These are phyloP conservation scores for Serranus cabrilla DNA, from an alignment of 2,797 vertebrate genomes.

Conservation along the genomic window DNA sequence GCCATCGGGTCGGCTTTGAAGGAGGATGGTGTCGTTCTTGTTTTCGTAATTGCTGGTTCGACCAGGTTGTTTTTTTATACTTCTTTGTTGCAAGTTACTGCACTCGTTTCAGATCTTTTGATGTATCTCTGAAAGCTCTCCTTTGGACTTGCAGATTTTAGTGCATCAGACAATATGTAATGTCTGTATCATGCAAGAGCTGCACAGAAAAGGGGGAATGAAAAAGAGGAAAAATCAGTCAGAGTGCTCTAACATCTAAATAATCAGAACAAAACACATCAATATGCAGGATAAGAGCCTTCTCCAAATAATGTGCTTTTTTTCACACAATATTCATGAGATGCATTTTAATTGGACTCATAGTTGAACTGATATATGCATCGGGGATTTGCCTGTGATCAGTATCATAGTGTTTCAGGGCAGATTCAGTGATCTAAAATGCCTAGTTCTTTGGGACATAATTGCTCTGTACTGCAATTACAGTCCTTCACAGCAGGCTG, in stretches of 20 bases:
- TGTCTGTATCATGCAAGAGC: conserved; percentile 63
- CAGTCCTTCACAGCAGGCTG: conserved; percentile 83
- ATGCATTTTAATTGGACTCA: conserved; percentile 58
- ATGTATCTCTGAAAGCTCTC: conserved; percentile 61
- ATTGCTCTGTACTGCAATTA: conserved; percentile 84
- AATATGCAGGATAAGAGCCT: conserved; percentile 21
- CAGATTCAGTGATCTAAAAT: conserved; percentile 65
- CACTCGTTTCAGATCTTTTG: conserved; percentile 69
- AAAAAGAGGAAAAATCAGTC: conserved; percentile 40
- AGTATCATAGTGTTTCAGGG: conserved; percentile 57
- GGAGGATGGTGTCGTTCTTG: conserved; percentile 41
- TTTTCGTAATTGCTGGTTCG: conserved; percentile 42
- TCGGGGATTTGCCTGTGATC: conserved; percentile 62
- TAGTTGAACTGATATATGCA: conserved; percentile 61
- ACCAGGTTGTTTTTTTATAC: conserved; percentile 48
- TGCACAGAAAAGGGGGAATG: conserved; percentile 59
- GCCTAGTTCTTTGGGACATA: conserved; percentile 67
- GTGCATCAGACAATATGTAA: conserved; percentile 59
- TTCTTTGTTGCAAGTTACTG: conserved; percentile 75
- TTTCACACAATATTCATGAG: conserved; percentile 36
- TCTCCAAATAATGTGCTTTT: conserved; percentile 33
- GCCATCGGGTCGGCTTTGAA: conserved; percentile 78
- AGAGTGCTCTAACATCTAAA: conserved; percentile 36
- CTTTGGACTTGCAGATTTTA: conserved; percentile 64
- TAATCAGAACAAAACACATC: conserved; percentile 27